A percentile compares a stretch with the other conserved stretches of the same genome.
Evolutionary conservation across 2,797 vertebrate species (phyloP).

Genomic region (Merluccius polli): DNA sequence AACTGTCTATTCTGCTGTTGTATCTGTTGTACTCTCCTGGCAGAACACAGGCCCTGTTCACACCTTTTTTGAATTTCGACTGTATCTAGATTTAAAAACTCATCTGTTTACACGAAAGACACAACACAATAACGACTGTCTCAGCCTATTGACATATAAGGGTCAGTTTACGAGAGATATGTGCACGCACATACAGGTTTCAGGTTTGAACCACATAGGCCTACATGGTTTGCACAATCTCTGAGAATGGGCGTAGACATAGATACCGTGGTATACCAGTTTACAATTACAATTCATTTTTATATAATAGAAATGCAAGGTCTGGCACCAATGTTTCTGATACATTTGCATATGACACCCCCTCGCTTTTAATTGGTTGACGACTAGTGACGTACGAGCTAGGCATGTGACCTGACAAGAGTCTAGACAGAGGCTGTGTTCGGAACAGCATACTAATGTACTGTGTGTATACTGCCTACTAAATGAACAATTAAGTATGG

Average conservation of each 20-base stretch:
- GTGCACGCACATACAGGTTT: not conserved
- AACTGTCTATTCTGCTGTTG: too few relatives aligned
- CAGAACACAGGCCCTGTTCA: too few relatives aligned
- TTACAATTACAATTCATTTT: too few relatives aligned
- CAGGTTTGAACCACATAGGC: too few relatives aligned
- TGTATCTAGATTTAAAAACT: not conserved
- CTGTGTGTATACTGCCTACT: not conserved
- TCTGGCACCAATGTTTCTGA: not conserved
- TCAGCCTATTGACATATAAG: not conserved
- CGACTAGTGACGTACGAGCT: not conserved
- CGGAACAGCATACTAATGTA: too few relatives aligned
- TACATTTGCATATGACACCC: not conserved
- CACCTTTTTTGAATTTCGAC: not conserved
- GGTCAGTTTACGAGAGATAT: not conserved
- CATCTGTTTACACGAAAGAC: not conserved
- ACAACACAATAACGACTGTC: not conserved
- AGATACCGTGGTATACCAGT: too few relatives aligned
- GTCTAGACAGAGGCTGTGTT: too few relatives aligned
- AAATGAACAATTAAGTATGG: too few relatives aligned
- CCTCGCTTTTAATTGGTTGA: not conserved
- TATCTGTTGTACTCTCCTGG: too few relatives aligned
- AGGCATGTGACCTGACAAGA: not conserved
- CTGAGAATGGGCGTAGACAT: too few relatives aligned
- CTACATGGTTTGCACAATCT: too few relatives aligned
- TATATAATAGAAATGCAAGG: not conserved